Evolutionary conservation across 2,888 invertebrate genomes (phyloP), one percentile per base, ranked within the genome.

Genomic region (Anorthoa munda): DNA sequence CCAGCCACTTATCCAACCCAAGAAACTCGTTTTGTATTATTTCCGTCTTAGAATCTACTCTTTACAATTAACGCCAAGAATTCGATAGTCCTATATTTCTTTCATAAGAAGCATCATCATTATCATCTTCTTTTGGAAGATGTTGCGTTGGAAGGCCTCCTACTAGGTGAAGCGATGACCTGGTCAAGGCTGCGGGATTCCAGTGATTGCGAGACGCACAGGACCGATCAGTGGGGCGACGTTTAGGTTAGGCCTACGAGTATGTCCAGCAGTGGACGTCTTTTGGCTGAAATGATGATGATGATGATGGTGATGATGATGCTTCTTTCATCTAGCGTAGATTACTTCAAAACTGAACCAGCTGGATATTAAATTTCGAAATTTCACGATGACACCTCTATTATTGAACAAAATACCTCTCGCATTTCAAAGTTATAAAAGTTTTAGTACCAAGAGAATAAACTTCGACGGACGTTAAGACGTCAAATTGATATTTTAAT

Each of bases 401-500:
- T 83, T 80, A 66, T 75, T 26, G 65, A 69, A 79, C 67, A 86
- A 87, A 88, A 86, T 87, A 84, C 84, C 81, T 87, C 72, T 83
- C 56, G 80, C 84, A 77, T 83, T 83, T 80, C 75, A 77, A 88
- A 87, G 86, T 89, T 89, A 83, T 88, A 86, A 87, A 90, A 91
- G 82, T 90, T 89, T 84, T 71, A 75, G 75, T 75, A 78, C 65
- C 67, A 78, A 82, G 85, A 79, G 83, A 77, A 71, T 75, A 82
- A 91, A 91, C 83, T 91, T 85, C 69, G 78, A 60, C 66, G 85
- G 81, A 88, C 84, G 81, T 80, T 83, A 82, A 83, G 78, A 85
- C 87, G 83, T 88, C 86, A 92, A 92, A 92, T 92, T 91, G 89
- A 91, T 90, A 91, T 92, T 91, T 90, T 90, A 92, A 90, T 91